Conservation (phyloP, 1,140 invertebrate genomes). For the Philotrypesis tridentata region DNA sequence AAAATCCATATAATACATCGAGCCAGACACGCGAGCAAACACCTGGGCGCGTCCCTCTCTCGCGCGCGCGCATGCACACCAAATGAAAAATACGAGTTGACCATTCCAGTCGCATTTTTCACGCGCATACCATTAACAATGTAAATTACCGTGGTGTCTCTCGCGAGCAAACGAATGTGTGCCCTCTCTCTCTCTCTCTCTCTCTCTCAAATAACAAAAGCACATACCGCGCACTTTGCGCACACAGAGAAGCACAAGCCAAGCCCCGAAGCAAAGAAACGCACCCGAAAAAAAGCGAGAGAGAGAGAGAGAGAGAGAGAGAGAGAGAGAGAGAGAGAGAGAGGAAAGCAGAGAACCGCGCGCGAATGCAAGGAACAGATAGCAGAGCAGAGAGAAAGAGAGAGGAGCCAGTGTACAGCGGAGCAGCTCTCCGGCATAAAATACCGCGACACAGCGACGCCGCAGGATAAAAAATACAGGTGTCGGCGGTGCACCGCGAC, state of each 20-base stretch:
- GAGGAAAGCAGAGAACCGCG: not conserved
- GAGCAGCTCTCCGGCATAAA: not conserved
- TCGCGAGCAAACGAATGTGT: not conserved
- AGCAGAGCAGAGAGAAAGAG: not conserved
- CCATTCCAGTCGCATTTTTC: not conserved
- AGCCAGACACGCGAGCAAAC: no score
- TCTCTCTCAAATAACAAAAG: not conserved
- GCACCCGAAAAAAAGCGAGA: not conserved
- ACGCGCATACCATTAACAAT: constrained; percentile 29
- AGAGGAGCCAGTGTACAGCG: no score
- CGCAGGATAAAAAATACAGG: not conserved
- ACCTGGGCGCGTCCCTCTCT: no score
- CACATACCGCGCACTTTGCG: not conserved
- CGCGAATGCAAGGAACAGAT: constrained; percentile 13
- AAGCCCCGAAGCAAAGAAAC: no score
- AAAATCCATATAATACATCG: not conserved
- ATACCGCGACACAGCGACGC: constrained; percentile 5
- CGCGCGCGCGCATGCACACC: no score
- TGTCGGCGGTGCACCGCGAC: not conserved
- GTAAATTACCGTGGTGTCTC: constrained; percentile 18
- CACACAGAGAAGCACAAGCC: not conserved
- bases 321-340: no score
- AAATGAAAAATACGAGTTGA: not conserved
- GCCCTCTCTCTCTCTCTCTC: no score
- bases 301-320: no score